A percentile compares a stretch with the other conserved stretches of the same genome.
Evolutionary conservation across 2,797 vertebrate species (phyloP).

Genomic region (Paratrypauchen microcephalus): DNA sequence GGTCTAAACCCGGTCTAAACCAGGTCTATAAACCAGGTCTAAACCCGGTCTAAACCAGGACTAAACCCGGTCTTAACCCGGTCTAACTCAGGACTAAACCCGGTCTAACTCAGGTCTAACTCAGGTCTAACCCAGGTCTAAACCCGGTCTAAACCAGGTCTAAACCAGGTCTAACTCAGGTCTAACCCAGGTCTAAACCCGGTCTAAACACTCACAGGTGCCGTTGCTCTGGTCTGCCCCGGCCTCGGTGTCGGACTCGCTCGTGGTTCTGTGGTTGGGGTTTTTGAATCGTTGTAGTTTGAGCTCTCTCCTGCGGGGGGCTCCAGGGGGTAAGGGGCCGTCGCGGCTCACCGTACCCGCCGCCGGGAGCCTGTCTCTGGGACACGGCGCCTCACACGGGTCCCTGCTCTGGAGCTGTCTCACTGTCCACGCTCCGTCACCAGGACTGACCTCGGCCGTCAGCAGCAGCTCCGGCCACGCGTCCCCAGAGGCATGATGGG

Average conservation of each 20-base stretch:
- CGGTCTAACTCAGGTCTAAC: neutral
- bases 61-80: neutral
- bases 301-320: conserved; percentile 83
- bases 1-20: too few species aligned
- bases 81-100: too few species aligned
- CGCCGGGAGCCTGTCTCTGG: conserved; percentile 82
- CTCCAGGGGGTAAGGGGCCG: conserved; percentile 53
- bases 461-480: conserved; percentile 82
- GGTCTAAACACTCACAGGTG: conserved; percentile 6
- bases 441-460: conserved; percentile 73
- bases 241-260: conserved; percentile 89
- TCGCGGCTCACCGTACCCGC: conserved; percentile 44
- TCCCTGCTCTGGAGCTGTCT: conserved; percentile 90
- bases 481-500: conserved; percentile 83
- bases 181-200: neutral
- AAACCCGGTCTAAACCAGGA: neutral
- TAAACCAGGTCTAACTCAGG: neutral
- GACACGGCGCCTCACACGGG: conserved; percentile 81
- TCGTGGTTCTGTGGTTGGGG: conserved; percentile 92
- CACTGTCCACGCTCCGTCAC: conserved; percentile 76
- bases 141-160: neutral
- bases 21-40: neutral
- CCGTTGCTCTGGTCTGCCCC: neutral
- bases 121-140: neutral
- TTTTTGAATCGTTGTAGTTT: conserved; percentile 90